Conservation (phyloP, 1,140 invertebrate genomes). For the Copidosoma floridanum region DNA sequence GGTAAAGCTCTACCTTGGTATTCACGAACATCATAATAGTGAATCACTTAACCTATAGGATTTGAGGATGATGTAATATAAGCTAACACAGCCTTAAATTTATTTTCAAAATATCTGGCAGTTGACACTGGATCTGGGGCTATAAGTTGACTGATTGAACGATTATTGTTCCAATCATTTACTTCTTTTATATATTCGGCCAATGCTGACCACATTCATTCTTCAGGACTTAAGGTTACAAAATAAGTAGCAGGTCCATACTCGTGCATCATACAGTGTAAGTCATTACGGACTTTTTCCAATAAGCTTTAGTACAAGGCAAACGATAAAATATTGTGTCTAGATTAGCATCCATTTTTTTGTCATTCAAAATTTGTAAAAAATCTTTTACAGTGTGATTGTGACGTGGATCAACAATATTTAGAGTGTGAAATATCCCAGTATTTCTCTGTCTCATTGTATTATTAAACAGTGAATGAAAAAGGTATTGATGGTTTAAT, state of each 20-base stretch:
- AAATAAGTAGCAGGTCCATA: constrained; percentile 49
- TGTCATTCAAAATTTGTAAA: constrained; percentile 30
- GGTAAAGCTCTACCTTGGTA: constrained; percentile 40
- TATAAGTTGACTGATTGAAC: constrained; percentile 28
- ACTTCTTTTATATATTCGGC: constrained; percentile 37
- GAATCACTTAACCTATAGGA: constrained; percentile 35
- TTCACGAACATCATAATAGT: constrained; percentile 38
- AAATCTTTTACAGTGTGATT: constrained; percentile 33
- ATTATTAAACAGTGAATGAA: constrained; percentile 37
- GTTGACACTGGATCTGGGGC: constrained; percentile 37
- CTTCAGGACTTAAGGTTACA: constrained; percentile 44
- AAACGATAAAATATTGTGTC: constrained; percentile 35
- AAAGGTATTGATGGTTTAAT: constrained; percentile 39
- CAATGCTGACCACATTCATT: constrained; percentile 45
- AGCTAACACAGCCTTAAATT: constrained; percentile 41
- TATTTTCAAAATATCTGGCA: constrained; percentile 41
- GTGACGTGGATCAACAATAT: constrained; percentile 32
- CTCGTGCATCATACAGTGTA: constrained; percentile 37
- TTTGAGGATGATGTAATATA: constrained; percentile 38
- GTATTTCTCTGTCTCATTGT: constrained; percentile 34
- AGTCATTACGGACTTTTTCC: constrained; percentile 33
- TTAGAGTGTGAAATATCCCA: constrained; percentile 42
- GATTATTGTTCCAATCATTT: constrained; percentile 28
- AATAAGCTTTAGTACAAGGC: constrained; percentile 36
- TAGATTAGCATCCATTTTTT: constrained; percentile 5